Base-by-base conservation (phyloP, 2,797 vertebrate genomes). In the Pogonophryne albipinna region DNA sequence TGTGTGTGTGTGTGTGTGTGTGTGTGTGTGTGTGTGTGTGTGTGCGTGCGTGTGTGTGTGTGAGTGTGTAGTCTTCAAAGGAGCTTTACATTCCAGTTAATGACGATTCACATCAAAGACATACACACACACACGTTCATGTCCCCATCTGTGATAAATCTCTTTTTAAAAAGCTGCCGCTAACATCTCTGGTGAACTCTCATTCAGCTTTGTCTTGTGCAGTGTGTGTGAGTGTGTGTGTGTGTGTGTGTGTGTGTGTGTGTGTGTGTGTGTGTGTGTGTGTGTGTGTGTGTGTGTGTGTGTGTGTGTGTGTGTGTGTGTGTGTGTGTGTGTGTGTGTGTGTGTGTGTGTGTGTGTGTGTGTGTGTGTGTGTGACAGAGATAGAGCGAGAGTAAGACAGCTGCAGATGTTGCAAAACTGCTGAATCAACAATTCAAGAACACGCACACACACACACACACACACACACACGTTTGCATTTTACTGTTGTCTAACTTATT, bases 21-120 rank as follows among this genome's bases (percentile, higher is more conserved):
- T 44, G 57, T 11, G 50, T 27, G 11, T 20, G 57, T 23, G 41
- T 59, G 66, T 66, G 23, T n/a, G n/a, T n/a, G n/a, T n/a, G n/a
- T n/a, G n/a, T n/a, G n/a, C n/a, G n/a, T 61, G 68, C 41, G 57
- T 23, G 57, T 23, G 41, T 59, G 66, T 67, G 23, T 61, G 68
- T 50, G 57, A 31, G 69, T 31, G 66, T 70, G 57, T 84, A 74
- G 45, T 82, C 84, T 87, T 90, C 83, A 89, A 87, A 87, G 84
- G 75, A 71, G 74, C 70, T 79, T 60, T 76, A 87, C 84, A 83
- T 81, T 76, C 76, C 51, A 80, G 66, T 84, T 87, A 88, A 87
- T 88, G 79, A 84, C 80, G 78, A 60, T 78, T 83, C 70, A 79
- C 79, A 86, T 86, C 82, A 89, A 88, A 88, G 76, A 71, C 41